Percentiles rank a stretch among this genome's conserved stretches.
Conservation (phyloP, 2,113 vertebrate species). For the Brachyhypopomus gauderio region DNA sequence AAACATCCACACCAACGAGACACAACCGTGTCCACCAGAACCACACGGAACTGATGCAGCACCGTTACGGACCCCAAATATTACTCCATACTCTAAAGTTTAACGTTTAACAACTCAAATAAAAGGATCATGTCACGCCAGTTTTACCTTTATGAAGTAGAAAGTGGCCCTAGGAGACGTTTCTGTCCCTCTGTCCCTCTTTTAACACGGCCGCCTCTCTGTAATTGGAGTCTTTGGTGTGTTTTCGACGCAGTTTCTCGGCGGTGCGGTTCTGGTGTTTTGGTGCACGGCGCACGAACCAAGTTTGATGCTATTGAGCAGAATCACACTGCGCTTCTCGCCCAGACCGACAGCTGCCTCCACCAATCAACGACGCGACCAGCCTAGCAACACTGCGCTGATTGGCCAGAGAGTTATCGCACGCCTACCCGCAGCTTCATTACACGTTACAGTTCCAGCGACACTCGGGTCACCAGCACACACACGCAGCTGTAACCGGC, state of each 20-base stretch:
- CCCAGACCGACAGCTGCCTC: conserved; percentile 58
- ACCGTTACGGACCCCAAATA: background rate
- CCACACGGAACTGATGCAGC: background rate
- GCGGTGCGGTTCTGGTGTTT: conserved; percentile 73
- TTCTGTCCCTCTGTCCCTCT: conserved; percentile 58
- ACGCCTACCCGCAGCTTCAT: conserved; percentile 23
- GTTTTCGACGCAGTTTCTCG: conserved; percentile 54
- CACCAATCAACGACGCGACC: conserved; percentile 63
- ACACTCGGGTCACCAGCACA: no score
- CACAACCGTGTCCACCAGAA: background rate
- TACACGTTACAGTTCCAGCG: background rate
- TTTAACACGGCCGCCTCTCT: conserved; percentile 60
- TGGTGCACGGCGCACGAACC: conserved; percentile 64
- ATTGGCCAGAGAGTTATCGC: conserved; percentile 62
- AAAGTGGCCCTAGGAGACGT: conserved; percentile 65
- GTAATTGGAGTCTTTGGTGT: conserved; percentile 52
- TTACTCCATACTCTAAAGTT: conserved; percentile 1
- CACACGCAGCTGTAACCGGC: no score
- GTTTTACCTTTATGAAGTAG: conserved; percentile 73
- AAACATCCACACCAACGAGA: background rate
- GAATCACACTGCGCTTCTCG: conserved; percentile 32
- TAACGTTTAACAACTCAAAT: background rate
- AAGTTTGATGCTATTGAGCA: conserved; percentile 62
- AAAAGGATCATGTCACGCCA: background rate
- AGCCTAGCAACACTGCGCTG: conserved; percentile 70